Conservation (phyloP, 2,113 vertebrate species). For the Paramormyrops kingsleyae region DNA sequence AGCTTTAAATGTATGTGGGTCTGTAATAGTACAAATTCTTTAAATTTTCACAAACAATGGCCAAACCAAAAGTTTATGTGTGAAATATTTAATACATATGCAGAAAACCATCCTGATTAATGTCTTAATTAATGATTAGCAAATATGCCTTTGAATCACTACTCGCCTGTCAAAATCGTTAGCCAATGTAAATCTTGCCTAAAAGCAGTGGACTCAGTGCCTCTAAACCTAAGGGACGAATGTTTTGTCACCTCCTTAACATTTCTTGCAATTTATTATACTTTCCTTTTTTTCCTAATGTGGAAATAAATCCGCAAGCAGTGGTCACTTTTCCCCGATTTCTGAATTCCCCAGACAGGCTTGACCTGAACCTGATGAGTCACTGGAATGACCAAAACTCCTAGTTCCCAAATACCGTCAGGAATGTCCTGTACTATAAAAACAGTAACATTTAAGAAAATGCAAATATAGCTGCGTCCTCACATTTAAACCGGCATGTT, state of each 20-base stretch:
- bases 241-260: background rate
- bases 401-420: background rate
- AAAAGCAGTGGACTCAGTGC: background rate
- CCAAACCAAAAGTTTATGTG: background rate
- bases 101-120: background rate
- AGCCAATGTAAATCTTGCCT: background rate
- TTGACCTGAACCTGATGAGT: background rate
- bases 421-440: constrained; percentile 2
- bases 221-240: background rate
- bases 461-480: background rate
- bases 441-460: background rate
- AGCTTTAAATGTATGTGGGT: background rate
- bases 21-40: background rate
- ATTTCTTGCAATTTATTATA: background rate
- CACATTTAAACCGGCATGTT: background rate
- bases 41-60: background rate
- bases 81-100: background rate
- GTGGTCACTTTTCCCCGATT: background rate
- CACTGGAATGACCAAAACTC: background rate
- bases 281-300: background rate
- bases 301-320: background rate
- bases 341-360: background rate
- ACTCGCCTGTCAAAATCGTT: background rate
- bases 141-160: background rate
- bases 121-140: background rate